phyloP scores from a whole-genome alignment of 2,113 vertebrate genomes.

The Nycticebus coucang region DNA sequence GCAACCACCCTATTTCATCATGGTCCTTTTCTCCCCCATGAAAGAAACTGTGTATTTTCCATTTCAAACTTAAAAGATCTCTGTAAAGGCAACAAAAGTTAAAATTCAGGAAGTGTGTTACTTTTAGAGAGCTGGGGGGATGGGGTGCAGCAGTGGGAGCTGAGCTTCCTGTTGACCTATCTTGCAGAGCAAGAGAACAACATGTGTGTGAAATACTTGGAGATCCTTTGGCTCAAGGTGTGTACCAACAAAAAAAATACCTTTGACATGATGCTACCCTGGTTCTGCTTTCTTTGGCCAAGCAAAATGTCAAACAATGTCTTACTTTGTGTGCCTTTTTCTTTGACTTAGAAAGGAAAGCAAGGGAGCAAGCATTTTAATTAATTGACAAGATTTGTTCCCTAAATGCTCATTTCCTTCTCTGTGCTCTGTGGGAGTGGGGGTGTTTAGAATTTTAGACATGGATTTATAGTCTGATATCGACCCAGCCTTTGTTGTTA shows the following conservation, averaged over 20 bases:
- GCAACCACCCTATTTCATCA: background rate
- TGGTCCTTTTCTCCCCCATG: background rate
- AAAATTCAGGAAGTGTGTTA: background rate
- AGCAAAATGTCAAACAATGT: background rate
- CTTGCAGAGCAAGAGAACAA: background rate
- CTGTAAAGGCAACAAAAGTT: background rate
- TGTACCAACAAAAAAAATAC: background rate
- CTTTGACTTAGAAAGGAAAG: background rate
- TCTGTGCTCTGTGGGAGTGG: background rate
- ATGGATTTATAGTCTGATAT: background rate
- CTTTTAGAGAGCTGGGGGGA: background rate
- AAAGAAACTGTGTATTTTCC: background rate
- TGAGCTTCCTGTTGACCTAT: background rate
- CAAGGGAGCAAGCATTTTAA: background rate
- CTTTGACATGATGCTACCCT: background rate
- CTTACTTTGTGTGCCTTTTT: background rate
- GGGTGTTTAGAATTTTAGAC: background rate
- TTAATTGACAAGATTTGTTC: background rate
- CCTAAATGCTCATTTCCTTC: background rate
- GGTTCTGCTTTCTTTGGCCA: background rate
- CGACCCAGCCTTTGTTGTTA: background rate
- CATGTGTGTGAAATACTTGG: background rate
- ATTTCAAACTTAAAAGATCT: background rate
- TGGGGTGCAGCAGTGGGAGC: background rate
- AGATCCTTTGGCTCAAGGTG: background rate